phyloP scores from a whole-genome alignment of 1,140 invertebrate genomes.

The Eciton burchellii region DNA sequence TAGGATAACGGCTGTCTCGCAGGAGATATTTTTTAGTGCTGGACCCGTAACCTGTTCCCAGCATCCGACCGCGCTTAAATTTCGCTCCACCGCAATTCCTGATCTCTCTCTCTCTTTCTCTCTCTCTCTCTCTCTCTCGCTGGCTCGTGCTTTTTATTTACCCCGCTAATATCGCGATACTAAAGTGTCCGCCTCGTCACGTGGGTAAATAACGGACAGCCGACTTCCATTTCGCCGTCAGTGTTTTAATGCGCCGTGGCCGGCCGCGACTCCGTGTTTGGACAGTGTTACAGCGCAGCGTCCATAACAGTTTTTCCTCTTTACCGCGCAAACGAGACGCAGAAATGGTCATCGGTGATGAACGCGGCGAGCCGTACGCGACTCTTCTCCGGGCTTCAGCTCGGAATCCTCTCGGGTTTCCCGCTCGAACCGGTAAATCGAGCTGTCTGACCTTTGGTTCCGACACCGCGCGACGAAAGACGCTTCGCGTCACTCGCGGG shows the following conservation, averaged over 20 bases:
- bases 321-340: conserved; percentile 58
- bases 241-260: conserved; percentile 66
- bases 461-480: neutral
- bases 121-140: neutral
- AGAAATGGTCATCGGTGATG: conserved; percentile 29
- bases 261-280: conserved; percentile 69
- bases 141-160: conserved; percentile 71
- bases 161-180: conserved; percentile 74
- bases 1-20: neutral
- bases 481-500: neutral
- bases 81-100: conserved; percentile 13
- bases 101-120: conserved; percentile 3
- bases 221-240: conserved; percentile 42
- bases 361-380: conserved; percentile 34
- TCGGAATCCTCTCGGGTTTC: conserved; percentile 38
- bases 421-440: conserved; percentile 31
- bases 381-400: conserved; percentile 43
- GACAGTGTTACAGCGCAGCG: conserved; percentile 64
- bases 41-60: neutral
- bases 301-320: conserved; percentile 66
- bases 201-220: conserved; percentile 72
- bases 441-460: conserved; percentile 32
- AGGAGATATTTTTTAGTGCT: neutral
- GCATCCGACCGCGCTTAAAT: conserved; percentile 52
- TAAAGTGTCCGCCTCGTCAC: conserved; percentile 72